Conservation (phyloP, 2,888 invertebrate genomes). For the Dryococelus australis region DNA sequence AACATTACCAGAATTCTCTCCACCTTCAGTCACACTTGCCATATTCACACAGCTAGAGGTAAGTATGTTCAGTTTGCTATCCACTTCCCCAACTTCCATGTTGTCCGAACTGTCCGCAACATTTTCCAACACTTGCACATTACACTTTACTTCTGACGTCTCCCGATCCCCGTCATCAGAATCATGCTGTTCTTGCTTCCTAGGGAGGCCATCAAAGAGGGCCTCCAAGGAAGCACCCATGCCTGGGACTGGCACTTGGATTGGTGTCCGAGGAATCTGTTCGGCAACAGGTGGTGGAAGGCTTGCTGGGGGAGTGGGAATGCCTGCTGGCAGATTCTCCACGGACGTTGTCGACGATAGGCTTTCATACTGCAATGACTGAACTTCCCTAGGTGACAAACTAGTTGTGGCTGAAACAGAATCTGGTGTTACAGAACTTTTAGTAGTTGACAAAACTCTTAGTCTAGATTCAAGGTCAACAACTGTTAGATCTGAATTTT, state of each 20-base stretch:
- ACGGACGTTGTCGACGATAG: neutral
- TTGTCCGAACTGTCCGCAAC: neutral
- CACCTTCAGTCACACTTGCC: neutral
- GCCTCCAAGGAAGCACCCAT: neutral
- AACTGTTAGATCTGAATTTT: neutral
- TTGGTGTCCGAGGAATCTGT: neutral
- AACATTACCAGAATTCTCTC: neutral
- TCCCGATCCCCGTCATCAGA: conserved; percentile 4
- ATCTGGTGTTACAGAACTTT: neutral
- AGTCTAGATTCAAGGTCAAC: neutral
- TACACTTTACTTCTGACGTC: neutral
- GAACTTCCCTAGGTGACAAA: neutral
- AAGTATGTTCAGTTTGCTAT: neutral
- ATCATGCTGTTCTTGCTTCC: neutral
- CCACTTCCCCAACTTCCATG: conserved; percentile 4
- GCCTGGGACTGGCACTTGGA: neutral
- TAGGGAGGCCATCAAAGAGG: neutral
- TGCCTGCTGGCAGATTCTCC: conserved; percentile 8
- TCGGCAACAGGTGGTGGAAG: neutral
- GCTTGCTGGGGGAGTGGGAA: conserved; percentile 7
- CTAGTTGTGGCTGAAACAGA: neutral
- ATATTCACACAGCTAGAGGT: neutral
- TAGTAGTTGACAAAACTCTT: neutral
- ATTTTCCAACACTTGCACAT: neutral
- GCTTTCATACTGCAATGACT: conserved; percentile 9